Percentiles rank a stretch among this genome's conserved stretches.
phyloP scores from a whole-genome alignment of 1,140 invertebrate species.

The Drosophila pachea region DNA sequence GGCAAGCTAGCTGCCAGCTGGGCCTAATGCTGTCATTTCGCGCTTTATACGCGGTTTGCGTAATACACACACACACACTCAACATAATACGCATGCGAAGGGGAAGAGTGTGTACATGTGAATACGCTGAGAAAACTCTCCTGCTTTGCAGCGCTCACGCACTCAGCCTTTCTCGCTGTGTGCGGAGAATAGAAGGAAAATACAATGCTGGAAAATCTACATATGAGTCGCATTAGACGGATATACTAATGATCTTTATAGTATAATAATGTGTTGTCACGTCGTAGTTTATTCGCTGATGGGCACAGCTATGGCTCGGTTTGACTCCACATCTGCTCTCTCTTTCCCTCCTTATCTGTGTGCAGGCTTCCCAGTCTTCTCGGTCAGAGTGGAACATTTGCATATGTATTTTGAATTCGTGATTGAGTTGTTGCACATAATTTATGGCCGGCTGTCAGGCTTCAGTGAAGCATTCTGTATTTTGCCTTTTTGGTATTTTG shows the following conservation, averaged over 20 bases:
- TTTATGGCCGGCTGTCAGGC: conserved; percentile 41
- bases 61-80: conserved; percentile 43
- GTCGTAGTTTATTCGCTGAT: conserved; percentile 55
- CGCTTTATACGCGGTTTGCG: conserved; percentile 69
- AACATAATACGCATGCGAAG: not conserved
- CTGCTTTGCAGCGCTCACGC: too few relatives aligned
- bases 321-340: not conserved
- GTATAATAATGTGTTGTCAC: conserved; percentile 74
- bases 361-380: too few relatives aligned
- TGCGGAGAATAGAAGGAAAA: not conserved
- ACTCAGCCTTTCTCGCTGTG: not conserved
- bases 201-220: conserved; percentile 47
- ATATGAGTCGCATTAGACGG: conserved; percentile 66
- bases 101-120: not conserved
- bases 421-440: conserved; percentile 70
- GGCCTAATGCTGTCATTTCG: conserved; percentile 63
- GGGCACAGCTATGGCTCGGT: conserved; percentile 60
- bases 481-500: conserved; percentile 33
- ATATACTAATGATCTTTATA: conserved; percentile 75
- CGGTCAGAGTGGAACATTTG: conserved; percentile 20
- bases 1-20: conserved; percentile 4
- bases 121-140: too few relatives aligned
- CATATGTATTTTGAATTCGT: conserved; percentile 62
- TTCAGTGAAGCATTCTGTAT: conserved; percentile 20
- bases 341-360: not conserved